Evolutionary conservation across 2,888 invertebrate genomes (phyloP), one percentile per base, ranked within the genome.

Genomic region (Prosapia bicincta): DNA sequence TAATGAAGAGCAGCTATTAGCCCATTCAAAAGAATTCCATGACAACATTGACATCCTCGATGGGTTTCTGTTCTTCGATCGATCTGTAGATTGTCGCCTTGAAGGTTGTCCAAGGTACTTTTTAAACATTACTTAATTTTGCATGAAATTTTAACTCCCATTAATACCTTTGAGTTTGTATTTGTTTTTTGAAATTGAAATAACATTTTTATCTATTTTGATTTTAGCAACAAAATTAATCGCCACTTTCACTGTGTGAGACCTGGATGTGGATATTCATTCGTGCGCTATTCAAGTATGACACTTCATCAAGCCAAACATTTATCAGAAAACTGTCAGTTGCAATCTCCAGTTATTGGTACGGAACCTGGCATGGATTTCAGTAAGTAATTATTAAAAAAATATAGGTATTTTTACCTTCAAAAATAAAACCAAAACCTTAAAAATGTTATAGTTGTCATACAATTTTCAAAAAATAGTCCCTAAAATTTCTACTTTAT

Each of bases 21-120:
- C 92, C 81, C 97, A 97, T 83, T 91, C 94, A 84, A 90, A 93
- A 82, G 95, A 96, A 84, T 94, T 93, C 81, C 96, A 97, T 84
- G 92, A 92, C 79, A 90, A 93, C 80, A 89, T 92, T 66, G 93
- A 93, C 80, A 92, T 96, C 73, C 85, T 94, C 43, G 93, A 95
- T 70, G 94, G 95, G 0, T 97, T 95, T 83, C 93, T 94, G 78
- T 94, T 94, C 84, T 96, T 93, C 84, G 93, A 93, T 83, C 88
- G 86, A 71, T 90, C 89, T 82, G 89, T 92, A 23, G 91, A 93
- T 82, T 93, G 93, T 82, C 87, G 91, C 30, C 84, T 91, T 54
- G 84, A 87, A 1, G 88, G 88, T 77, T 94, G 93, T 83, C 88
- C 88, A 78, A 85, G 84, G 84, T 85, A 79, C 79, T 77, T 6